Evolutionary conservation across 1,140 invertebrate genomes (phyloP), one percentile per base, ranked within the genome.

Genomic region (Harlomillsia oculata): DNA sequence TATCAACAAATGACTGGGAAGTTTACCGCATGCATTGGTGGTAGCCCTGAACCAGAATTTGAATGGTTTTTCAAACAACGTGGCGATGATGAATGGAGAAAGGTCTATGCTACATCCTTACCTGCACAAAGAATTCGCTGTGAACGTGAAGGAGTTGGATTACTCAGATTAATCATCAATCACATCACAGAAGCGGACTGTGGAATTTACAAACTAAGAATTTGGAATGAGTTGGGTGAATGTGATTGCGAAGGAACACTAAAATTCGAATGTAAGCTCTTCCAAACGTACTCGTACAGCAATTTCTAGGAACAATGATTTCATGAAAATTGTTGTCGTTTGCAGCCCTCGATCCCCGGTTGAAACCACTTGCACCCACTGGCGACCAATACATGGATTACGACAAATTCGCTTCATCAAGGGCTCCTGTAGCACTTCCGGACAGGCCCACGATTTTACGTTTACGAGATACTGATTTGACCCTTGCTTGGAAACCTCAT

Each of bases 401-500:
- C 66, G 87, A 89, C 62, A 87, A 87, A 66, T 85, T 84, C 71
- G 82, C 83, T 45, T 81, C 82, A 55, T 81, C 83, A 4, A 88
- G 89, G 6, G 77, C 83, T 34, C 85, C 87, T 5, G 77, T 90
- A 65, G 88, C 91, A 1, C 70, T 95, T 1, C 78, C 87, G 5
- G 89, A 95, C 66, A 79, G 79, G 52, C 93, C 93, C 2, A 85
- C 87, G 60, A 89, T 97, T 62, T 85, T 85, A 6, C 80, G 85
- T 9, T 90, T 95, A 83, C 83, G 83, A 50, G 89, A 91, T 66
- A 76, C 85, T 5, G 79, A 83, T 48, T 76, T 91, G 18, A 89
- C 89, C 0, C 72, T 97, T 8, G 87, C 85, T 0, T 97, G 92
- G 93, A 85, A 84, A 64, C 89, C 92, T 3, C 91, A 89, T 4